Evolutionary conservation across 2,888 invertebrate genomes (phyloP), one percentile per base, ranked within the genome.

Genomic region (Pyrrhia umbra): DNA sequence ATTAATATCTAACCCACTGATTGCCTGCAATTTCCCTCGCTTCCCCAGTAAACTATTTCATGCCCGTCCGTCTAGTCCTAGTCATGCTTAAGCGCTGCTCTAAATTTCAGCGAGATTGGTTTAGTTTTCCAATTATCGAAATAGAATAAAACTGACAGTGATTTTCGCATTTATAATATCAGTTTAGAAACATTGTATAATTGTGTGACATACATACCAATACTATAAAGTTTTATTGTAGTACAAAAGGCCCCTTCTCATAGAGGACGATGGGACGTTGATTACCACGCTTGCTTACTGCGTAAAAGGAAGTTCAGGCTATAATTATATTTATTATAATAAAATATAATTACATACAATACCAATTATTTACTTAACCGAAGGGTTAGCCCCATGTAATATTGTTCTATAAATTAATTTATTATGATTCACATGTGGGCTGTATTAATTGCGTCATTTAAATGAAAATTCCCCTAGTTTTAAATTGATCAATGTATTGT

Each of bases 271-370:
- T 2, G 6, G 16, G 40, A 20, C 9, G 20, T 13, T 30, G 10
- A 42, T 21, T 9, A 6, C 10, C 6, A 10, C 2, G 21, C 27
- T n/a, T 34, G 20, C 9, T 10, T 5, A 43, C 9, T 25, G 25
- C 5, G 16, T 34, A 18, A 71, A 40, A 63, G 46, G 66, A 67
- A 71, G 16, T 51, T 39, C 16, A 15, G 39, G 1, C 6, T 49
- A 20, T 46, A 55, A 16, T 23, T 42, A 13, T 42, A n/a, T n/a
- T n/a, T n/a, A n/a, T n/a, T n/a, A 20, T 5, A 13, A 42, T 10
- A 15, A 15, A 30, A 8, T 15, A 25, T 34, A 10, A 27, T 66
- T 43, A 50, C 71, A 25, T 71, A 25, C 9, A 10, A 21, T 34
- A 10, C 25, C 13, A 69, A 9, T 49, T 34, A 47, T 27, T 42